phyloP scores from a whole-genome alignment of 2,888 invertebrate genomes.

The Metalampra italica region DNA sequence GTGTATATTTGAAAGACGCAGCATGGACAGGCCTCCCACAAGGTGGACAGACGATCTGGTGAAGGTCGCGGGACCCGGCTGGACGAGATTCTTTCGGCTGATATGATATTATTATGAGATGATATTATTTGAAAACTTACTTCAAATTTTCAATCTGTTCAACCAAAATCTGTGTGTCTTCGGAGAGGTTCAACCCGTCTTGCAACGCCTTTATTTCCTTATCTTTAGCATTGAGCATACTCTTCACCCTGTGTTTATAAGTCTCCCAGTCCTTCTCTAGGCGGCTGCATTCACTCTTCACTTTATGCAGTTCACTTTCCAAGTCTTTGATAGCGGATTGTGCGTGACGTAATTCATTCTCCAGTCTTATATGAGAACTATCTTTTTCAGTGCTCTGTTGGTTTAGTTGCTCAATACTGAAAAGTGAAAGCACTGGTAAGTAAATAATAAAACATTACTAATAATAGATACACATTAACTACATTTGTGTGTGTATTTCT shows the following conservation, averaged over 20 bases:
- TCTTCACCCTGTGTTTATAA: conserved; percentile 65
- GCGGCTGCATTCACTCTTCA: conserved; percentile 46
- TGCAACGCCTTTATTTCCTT: conserved; percentile 53
- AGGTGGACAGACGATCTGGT: too few relatives aligned
- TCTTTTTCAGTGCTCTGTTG: conserved; percentile 34
- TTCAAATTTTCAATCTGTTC: conserved; percentile 52
- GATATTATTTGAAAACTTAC: conserved; percentile 32
- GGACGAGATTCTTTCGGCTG: too few relatives aligned
- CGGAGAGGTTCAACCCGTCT: conserved; percentile 41
- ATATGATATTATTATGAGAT: too few relatives aligned
- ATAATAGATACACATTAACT: too few relatives aligned
- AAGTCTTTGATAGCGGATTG: conserved; percentile 47
- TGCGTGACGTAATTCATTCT: conserved; percentile 57
- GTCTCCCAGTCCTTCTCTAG: conserved; percentile 66
- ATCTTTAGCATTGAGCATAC: conserved; percentile 60
- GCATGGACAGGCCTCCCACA: too few relatives aligned
- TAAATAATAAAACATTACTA: too few relatives aligned
- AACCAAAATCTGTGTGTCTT: conserved; percentile 53
- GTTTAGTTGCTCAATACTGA: conserved; percentile 38
- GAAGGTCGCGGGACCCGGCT: too few relatives aligned
- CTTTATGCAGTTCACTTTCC: conserved; percentile 45
- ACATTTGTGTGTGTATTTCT: too few relatives aligned
- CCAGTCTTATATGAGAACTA: conserved; percentile 38
- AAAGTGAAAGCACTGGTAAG: conserved; percentile 8
- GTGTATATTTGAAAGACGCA: too few relatives aligned